phyloP scores from a whole-genome alignment of 92 coral and sea anemone genomes.

The Parazoanthus darwini region DNA sequence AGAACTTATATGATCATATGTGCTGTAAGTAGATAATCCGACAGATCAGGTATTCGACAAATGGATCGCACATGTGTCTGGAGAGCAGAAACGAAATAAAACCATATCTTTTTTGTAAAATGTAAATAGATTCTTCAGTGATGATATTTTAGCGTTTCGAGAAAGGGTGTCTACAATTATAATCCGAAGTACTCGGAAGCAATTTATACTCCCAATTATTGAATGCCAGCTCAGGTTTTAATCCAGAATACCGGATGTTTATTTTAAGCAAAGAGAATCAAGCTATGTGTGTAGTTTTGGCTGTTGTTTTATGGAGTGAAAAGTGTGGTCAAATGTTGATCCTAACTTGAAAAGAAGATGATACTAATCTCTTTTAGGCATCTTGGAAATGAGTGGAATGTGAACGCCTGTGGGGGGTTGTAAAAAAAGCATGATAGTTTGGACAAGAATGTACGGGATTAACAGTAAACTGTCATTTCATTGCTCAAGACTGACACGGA shows the following conservation, averaged over 20 bases:
- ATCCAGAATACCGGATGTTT: neutral
- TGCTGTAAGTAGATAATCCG: neutral
- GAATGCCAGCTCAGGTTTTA: neutral
- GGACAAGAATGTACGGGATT: neutral
- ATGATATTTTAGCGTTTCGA: neutral
- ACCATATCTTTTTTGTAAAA: neutral
- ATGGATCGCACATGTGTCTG: neutral
- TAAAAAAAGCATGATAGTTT: no score
- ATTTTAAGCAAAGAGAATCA: neutral
- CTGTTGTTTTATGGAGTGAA: no score
- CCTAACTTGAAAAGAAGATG: neutral
- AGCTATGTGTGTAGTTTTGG: neutral
- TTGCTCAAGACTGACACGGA: neutral
- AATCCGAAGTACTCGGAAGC: neutral
- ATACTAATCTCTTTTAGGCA: neutral
- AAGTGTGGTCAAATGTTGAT: no score
- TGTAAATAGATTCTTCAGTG: neutral
- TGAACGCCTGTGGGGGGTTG: neutral
- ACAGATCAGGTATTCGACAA: neutral
- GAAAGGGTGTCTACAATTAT: neutral
- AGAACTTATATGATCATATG: neutral
- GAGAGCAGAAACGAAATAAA: neutral
- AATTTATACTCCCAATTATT: neutral
- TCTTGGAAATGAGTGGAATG: conserved; percentile 17
- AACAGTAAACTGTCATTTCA: no score